Conservation (phyloP, 2,888 invertebrate genomes). For the Morpho deidamia region DNA sequence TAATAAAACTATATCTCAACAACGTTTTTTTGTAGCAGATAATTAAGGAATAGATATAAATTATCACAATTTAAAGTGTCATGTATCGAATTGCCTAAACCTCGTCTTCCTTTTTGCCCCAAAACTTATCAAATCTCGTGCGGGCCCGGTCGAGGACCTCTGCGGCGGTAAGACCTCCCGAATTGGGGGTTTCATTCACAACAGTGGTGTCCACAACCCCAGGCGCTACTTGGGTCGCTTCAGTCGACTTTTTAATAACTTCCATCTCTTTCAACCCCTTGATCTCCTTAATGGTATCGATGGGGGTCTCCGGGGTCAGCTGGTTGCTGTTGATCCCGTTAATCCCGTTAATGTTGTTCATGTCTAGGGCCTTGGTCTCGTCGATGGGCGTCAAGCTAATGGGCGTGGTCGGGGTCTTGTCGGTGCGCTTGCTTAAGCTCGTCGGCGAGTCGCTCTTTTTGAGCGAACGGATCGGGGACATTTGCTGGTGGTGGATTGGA, state of each 20-base stretch:
- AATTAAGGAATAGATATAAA: not conserved
- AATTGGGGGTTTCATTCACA: slow-evolving; percentile 57
- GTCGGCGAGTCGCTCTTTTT: slow-evolving; percentile 73
- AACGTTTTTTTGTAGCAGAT: too few relatives aligned
- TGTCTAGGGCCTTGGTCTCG: slow-evolving; percentile 67
- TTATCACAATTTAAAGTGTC: slow-evolving; percentile 42
- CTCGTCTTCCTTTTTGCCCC: slow-evolving; percentile 85
- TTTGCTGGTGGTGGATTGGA: slow-evolving; percentile 74
- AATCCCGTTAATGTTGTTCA: slow-evolving; percentile 60
- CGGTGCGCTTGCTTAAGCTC: slow-evolving; percentile 67
- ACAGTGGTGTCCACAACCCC: slow-evolving; percentile 77
- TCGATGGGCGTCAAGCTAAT: slow-evolving; percentile 71
- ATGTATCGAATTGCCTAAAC: slow-evolving; percentile 49
- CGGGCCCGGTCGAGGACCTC: slow-evolving; percentile 90
- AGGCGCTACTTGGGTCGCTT: slow-evolving; percentile 73
- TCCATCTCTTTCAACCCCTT: slow-evolving; percentile 54
- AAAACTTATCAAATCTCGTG: slow-evolving; percentile 90
- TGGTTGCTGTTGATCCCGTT: slow-evolving; percentile 55
- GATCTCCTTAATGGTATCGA: slow-evolving; percentile 47
- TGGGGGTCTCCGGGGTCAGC: slow-evolving; percentile 62
- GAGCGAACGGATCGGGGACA: slow-evolving; percentile 72
- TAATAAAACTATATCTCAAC: too few relatives aligned
- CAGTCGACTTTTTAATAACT: slow-evolving; percentile 65
- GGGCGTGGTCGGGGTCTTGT: slow-evolving; percentile 73
- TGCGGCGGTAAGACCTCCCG: slow-evolving; percentile 79